These are phyloP conservation scores for Danio jaintianensis DNA, from an alignment of 2,797 vertebrate genomes.

Conservation along the genomic window DNA sequence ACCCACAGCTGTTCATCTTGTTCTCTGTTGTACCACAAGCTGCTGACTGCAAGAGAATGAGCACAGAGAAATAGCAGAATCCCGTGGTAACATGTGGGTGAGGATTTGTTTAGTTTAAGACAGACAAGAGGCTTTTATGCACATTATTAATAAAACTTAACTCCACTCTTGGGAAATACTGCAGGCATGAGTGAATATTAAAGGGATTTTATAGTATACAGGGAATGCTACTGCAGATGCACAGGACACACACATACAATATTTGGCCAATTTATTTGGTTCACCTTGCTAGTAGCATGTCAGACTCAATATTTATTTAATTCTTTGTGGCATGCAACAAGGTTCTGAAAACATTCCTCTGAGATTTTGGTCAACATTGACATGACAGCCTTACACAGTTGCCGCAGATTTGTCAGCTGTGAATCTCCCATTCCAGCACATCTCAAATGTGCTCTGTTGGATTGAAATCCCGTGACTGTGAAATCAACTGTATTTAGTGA, in stretches of 20 bases:
- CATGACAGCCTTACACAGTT: too few species aligned
- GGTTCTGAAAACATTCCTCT: too few species aligned
- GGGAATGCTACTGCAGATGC: background rate
- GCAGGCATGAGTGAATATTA: constrained; percentile 17
- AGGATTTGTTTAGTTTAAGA: constrained; percentile 16
- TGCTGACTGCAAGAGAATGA: constrained; percentile 4
- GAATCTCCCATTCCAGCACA: too few species aligned
- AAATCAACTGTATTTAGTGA: too few species aligned
- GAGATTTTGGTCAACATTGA: too few species aligned
- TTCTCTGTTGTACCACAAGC: constrained; percentile 19
- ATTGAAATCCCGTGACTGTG: too few species aligned
- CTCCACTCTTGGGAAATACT: constrained; percentile 3
- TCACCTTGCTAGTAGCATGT: too few species aligned
- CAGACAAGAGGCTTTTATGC: constrained; percentile 1
- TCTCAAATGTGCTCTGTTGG: too few species aligned
- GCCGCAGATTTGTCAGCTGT: too few species aligned
- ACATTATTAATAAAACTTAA: constrained; percentile 26
- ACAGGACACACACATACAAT: background rate
- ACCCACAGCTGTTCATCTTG: constrained; percentile 20
- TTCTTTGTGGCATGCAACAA: too few species aligned
- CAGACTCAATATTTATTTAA: too few species aligned
- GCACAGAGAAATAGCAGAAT: background rate
- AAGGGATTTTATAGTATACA: constrained; percentile 7
- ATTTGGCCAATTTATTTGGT: too few species aligned
- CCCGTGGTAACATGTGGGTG: constrained; percentile 14